These are phyloP conservation scores for Nibea albiflora DNA, from an alignment of 2,113 vertebrate genomes.

Conservation along the genomic window DNA sequence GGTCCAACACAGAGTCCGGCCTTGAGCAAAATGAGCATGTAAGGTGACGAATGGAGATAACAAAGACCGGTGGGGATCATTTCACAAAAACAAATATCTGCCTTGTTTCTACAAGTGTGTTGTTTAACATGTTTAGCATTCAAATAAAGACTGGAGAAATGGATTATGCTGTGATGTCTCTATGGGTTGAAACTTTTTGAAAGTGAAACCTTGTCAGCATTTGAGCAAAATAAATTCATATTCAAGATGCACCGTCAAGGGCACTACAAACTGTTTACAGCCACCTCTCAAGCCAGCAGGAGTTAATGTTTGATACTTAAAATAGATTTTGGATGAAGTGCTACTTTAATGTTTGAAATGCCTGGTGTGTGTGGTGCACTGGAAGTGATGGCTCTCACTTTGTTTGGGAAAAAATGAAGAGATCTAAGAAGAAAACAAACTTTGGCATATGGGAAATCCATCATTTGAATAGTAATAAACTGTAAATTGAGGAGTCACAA, in stretches of 20 bases:
- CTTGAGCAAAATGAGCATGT: background rate
- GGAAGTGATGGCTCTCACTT: background rate
- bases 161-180: background rate
- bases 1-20: background rate
- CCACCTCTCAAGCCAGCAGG: background rate
- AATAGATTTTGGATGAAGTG: background rate
- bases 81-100: background rate
- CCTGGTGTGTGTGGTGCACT: background rate
- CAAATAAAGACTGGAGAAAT: background rate
- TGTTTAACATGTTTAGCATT: background rate
- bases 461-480: background rate
- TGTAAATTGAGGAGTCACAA: background rate
- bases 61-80: background rate
- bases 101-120: background rate
- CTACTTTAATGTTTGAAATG: background rate
- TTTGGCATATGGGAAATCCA: too few relatives aligned
- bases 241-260: too few relatives aligned
- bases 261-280: background rate
- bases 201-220: background rate
- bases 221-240: background rate
- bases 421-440: background rate
- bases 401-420: background rate
- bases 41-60: background rate
- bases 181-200: background rate
- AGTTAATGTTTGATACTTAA: background rate